These are phyloP conservation scores for Taenioides sp. DNA, from an alignment of 2,797 vertebrate genomes.

Conservation along the genomic window DNA sequence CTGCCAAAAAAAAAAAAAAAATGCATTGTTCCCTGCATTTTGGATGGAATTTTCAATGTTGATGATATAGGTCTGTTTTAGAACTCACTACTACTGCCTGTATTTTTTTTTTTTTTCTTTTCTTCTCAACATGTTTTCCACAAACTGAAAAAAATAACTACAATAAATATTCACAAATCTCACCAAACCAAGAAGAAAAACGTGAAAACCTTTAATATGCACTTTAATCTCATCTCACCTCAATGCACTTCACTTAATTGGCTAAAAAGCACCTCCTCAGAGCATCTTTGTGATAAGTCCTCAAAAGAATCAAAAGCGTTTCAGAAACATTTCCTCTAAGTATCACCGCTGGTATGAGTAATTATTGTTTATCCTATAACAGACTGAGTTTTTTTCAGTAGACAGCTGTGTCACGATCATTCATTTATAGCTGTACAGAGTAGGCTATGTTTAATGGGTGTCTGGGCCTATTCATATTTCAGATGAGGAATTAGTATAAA, in stretches of 20 bases:
- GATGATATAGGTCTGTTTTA: too few relatives aligned
- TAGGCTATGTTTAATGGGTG: not conserved
- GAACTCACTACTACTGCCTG: too few relatives aligned
- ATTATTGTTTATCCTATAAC: constrained; percentile 22
- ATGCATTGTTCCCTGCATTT: too few relatives aligned
- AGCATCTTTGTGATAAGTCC: not conserved
- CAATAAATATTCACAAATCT: too few relatives aligned
- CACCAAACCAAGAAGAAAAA: not conserved
- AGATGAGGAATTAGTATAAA: not conserved
- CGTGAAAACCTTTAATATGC: not conserved
- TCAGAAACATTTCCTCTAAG: not conserved
- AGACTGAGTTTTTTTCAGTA: constrained; percentile 15
- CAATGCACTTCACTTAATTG: constrained; percentile 5
- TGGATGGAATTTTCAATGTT: too few relatives aligned
- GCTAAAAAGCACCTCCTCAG: constrained; percentile 18
- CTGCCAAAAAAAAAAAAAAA: too few relatives aligned
- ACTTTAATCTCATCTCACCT: constrained; percentile 17
- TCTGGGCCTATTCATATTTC: not conserved
- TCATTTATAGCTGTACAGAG: constrained; percentile 25
- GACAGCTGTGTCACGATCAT: constrained; percentile 21
- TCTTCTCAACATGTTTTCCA: too few relatives aligned
- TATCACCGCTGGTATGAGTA: not conserved
- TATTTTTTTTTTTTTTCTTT: too few relatives aligned
- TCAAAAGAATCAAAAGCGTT: not conserved
- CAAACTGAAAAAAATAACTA: too few relatives aligned